Evolutionary conservation across 1,140 invertebrate species (phyloP), one percentile per base, ranked within the genome.

Genomic region (Meloidogyne floridensis): DNA sequence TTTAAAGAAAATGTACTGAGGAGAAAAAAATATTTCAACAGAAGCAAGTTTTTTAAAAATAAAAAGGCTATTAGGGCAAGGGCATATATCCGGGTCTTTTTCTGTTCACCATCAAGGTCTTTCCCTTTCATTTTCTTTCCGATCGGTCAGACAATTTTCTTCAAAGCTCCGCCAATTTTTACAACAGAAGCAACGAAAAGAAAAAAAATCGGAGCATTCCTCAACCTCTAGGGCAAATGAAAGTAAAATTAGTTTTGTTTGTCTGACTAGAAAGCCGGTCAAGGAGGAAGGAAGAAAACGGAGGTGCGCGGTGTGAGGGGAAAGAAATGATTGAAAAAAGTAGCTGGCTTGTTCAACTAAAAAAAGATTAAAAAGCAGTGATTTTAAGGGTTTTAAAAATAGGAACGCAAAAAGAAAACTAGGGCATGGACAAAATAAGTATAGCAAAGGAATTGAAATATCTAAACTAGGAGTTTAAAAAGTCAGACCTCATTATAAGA

Each of bases 51-150:
- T n/a, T n/a, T n/a, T 3, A 59, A 59, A 59, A 59, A 59, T 20
- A 65, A n/a, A 65, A n/a, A 65, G 59, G 59, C 59, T 65, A 65
- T 15, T 65, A 65, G 59, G 5, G 59, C 59, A 65, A 65, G 59
- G 59, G 59, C 59, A 65, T n/a, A 65, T 65, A 65, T 65, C 59
- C 59, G 59, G 59, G 59, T 65, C 59, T 65, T 65, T 20, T 65
- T 65, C 4, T n/a, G 15, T 59, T 13, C 13, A 59, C 11, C 8
- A 65, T 65, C 59, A 65, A 65, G 59, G 59, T 65, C 59, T 65
- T 15, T 59, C n/a, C 15, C 59, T 65, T 65, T 65, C 59, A 65
- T 65, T 65, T 65, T 65, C 59, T 65, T 47, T 65, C 59, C 59
- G 59, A 65, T 65, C 59, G 59, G 59, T 65, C 59, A 65, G 59